phyloP scores from a whole-genome alignment of 2,113 vertebrate genomes.

The Catharus minimus region DNA sequence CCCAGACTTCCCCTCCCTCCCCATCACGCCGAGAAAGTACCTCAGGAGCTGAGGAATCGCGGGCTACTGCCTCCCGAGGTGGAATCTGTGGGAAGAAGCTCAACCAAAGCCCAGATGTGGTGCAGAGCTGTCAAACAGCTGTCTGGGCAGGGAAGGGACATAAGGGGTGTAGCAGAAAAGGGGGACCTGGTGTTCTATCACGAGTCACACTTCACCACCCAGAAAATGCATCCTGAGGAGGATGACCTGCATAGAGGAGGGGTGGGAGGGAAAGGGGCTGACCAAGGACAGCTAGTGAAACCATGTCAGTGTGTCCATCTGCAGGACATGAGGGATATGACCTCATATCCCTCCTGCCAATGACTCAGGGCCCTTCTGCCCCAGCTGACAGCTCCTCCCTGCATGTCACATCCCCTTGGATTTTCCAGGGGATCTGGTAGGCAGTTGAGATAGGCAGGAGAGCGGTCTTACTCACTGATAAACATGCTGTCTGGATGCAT shows the following conservation, averaged over 20 bases:
- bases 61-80: background rate
- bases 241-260: background rate
- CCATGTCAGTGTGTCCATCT: background rate
- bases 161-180: background rate
- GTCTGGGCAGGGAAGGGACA: background rate
- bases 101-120: background rate
- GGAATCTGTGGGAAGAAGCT: background rate
- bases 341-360: background rate
- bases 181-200: background rate
- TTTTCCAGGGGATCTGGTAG: background rate
- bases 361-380: slow-evolving; percentile 43
- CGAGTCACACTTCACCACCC: background rate
- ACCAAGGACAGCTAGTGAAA: background rate
- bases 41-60: background rate
- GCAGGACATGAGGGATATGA: background rate
- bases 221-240: background rate
- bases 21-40: accelerated
- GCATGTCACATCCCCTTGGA: background rate
- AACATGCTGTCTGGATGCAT: background rate
- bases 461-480: background rate
- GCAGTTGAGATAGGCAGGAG: background rate
- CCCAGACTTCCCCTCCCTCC: slow-evolving; percentile 4
- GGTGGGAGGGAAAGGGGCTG: background rate
- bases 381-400: background rate
- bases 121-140: background rate